Conservation (phyloP, 2,888 invertebrate species). For the Ophioninae sp. region DNA sequence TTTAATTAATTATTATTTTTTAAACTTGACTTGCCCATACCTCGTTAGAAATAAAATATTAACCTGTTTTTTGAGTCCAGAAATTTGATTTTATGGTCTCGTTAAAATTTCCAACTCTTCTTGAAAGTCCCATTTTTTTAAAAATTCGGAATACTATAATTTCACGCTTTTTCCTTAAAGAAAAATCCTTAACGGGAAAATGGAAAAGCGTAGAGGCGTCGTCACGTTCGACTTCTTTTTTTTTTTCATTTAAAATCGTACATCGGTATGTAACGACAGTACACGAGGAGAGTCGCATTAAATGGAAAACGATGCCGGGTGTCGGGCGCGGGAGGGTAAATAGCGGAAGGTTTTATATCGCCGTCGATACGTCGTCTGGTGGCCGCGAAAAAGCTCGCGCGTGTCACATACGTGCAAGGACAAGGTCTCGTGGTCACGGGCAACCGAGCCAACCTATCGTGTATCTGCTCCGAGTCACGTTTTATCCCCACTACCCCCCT, state of each 20-base stretch:
- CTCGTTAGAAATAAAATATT: no score
- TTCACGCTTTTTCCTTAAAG: no score
- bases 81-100: no score
- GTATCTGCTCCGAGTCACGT: constrained; percentile 61
- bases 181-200: no score
- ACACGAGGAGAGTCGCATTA: constrained; percentile 8
- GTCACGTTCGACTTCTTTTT: no score
- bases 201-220: no score
- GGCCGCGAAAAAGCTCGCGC: constrained; percentile 68
- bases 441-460: constrained; percentile 64
- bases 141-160: no score
- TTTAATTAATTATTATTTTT: no score
- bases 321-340: constrained; percentile 13
- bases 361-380: constrained; percentile 61
- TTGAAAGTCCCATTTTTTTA: no score
- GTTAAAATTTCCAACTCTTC: no score
- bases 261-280: not conserved
- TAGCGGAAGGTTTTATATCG: constrained; percentile 68
- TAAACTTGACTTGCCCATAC: no score
- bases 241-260: not conserved
- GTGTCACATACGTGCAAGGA: constrained; percentile 72
- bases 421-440: constrained; percentile 79
- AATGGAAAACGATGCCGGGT: constrained; percentile 30
- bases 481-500: constrained; percentile 28
- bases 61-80: no score